Conservation (phyloP, 2,797 vertebrate genomes). For the Streptopelia turtur region DNA sequence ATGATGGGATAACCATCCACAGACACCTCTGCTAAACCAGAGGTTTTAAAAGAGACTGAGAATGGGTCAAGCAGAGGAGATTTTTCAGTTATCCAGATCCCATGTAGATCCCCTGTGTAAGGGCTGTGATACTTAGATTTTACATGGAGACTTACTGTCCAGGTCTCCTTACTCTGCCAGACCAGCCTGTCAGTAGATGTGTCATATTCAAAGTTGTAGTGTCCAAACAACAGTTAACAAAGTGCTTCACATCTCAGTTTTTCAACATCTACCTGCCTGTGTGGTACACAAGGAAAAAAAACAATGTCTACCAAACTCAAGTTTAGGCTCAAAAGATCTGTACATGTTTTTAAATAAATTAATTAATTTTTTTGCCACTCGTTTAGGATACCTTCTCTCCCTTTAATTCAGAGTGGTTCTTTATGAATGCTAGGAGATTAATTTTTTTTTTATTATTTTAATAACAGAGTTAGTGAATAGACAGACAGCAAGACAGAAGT, state of each 20-base stretch:
- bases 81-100: neutral
- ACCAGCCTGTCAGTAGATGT: neutral
- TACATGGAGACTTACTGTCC: too few species aligned
- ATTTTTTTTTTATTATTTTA: neutral
- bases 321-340: neutral
- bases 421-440: neutral
- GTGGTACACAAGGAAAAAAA: neutral
- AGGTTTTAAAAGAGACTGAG: fast-evolving
- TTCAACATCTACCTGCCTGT: neutral
- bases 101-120: too few species aligned
- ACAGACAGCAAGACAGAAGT: neutral
- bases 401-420: neutral
- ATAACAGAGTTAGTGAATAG: neutral
- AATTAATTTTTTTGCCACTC: neutral
- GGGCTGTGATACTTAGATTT: neutral
- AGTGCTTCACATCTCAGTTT: neutral
- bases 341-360: neutral
- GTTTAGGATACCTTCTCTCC: neutral
- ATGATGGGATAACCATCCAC: too few species aligned
- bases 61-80: neutral
- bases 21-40: neutral
- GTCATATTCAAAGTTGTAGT: fast-evolving
- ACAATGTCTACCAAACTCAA: neutral
- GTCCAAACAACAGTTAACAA: too few species aligned
- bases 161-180: neutral